A percentile compares a stretch with the other conserved stretches of the same genome.
Evolutionary conservation across 2,888 invertebrate genomes (phyloP).

Genomic region (Linnaemya tessellans): DNA sequence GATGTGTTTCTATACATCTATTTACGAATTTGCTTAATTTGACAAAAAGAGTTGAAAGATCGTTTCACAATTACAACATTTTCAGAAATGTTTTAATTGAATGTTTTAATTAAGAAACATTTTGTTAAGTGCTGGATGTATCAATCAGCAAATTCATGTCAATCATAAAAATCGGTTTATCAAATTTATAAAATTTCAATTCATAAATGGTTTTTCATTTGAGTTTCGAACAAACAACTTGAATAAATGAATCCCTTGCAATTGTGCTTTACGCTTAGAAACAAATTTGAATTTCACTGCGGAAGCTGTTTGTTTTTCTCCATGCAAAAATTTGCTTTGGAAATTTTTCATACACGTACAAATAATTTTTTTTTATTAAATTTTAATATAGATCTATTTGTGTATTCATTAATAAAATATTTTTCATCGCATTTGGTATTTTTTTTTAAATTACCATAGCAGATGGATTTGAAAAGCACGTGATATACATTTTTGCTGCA

Average conservation of each 20-base stretch:
- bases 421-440: slow-evolving; percentile 1
- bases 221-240: neutral
- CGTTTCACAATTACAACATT: too few species aligned
- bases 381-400: neutral
- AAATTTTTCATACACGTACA: neutral
- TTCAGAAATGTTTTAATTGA: too few species aligned
- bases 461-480: slow-evolving; percentile 6
- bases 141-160: neutral
- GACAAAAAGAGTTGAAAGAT: too few species aligned
- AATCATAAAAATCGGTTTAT: neutral
- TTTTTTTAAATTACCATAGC: neutral
- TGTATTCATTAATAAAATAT: neutral
- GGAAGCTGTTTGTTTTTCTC: neutral
- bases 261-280: neutral
- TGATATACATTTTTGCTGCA: neutral
- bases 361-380: neutral
- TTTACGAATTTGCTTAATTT: too few species aligned
- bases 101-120: too few species aligned
- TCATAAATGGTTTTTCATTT: neutral
- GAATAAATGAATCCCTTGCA: neutral
- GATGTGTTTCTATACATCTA: too few species aligned
- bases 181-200: neutral
- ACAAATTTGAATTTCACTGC: neutral
- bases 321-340: neutral
- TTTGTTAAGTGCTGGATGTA: neutral